Conservation (phyloP, 53 echinoderm and acorn worm species). For the Paracentrotus lividus region DNA sequence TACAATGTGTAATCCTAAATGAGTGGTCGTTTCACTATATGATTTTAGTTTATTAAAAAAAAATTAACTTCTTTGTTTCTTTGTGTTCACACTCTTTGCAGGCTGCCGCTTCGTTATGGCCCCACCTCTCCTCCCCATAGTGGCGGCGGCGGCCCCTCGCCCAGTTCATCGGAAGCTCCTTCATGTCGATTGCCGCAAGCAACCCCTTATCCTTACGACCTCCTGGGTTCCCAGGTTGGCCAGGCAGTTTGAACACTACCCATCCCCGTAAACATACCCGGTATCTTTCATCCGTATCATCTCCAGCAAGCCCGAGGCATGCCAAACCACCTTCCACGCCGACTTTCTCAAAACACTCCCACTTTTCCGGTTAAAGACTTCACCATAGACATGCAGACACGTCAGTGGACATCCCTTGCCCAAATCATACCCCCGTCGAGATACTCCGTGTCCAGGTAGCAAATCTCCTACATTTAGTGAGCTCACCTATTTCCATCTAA, state of each 20-base stretch:
- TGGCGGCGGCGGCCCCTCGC: conserved; percentile 38
- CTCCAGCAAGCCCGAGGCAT: not conserved
- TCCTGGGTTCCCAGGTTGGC: not conserved
- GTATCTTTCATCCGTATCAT: not conserved
- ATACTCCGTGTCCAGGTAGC: not conserved
- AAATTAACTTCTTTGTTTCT: not conserved
- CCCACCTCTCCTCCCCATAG: conserved; percentile 52
- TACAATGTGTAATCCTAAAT: too few relatives aligned
- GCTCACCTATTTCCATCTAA: not conserved
- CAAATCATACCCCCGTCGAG: conserved; percentile 26
- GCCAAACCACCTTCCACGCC: conserved; percentile 4
- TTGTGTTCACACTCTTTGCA: not conserved
- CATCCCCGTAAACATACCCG: conserved; percentile 45
- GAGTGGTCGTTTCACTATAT: too few relatives aligned
- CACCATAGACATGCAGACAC: not conserved
- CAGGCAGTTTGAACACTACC: not conserved
- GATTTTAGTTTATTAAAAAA: not conserved
- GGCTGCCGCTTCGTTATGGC: conserved; percentile 49
- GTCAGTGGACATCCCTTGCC: not conserved
- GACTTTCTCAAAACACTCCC: conserved; percentile 34
- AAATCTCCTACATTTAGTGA: not conserved
- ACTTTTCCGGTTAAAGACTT: not conserved
- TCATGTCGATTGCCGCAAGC: not conserved
- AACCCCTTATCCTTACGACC: conserved; percentile 1
- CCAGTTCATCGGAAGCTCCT: conserved; percentile 17